Base-by-base conservation (phyloP, 2,888 invertebrate genomes). In the Phania funesta region DNA sequence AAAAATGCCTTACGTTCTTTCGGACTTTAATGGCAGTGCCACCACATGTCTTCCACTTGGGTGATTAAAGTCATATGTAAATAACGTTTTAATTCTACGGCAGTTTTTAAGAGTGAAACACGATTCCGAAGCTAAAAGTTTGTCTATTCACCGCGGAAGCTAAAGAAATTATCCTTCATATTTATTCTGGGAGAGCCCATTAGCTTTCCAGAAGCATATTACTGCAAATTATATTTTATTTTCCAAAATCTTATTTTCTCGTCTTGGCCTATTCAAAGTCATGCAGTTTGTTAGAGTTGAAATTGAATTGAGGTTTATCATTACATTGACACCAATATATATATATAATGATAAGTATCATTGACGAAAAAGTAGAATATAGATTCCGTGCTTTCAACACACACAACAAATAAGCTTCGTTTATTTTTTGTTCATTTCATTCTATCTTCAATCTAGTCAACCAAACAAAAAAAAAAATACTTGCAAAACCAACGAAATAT, bases 311-410 rank as follows among this genome's bases (percentile, higher is more conserved):
- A 35, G 67, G 65, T 68, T 65, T 76, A 29, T 64, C 62, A 41
- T 73, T 60, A 41, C 48, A 73, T 77, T 56, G 73, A 77, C 56
- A 71, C 71, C 48, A 71, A 56, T 22, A 64, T 38, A 56, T 22
- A 18, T 41, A 76, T 44, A 54, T 44, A 64, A 18, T 24, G 48
- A 73, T 32, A 71, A 44, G 50, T 78, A 64, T 44, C 50, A 52
- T 11, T 44, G 78, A 44, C 50, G 41, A 35, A 38, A 76, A 65
- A 62, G 24, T 52, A 44, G 60, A 65, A 70, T 73, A 73, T 73
- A 62, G 77, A 76, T 77, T 73, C 44, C n/a, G 13, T 54, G 22
- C 44, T 44, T 62, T 35, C 48, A 46, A 22, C 16, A 35, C 41
- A 32, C 32, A 64, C 48, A 3, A 64, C 35, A 73, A 81, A 77